Evolutionary conservation across 2,797 vertebrate species (phyloP).

Genomic region (Semaprochilodus insignis): DNA sequence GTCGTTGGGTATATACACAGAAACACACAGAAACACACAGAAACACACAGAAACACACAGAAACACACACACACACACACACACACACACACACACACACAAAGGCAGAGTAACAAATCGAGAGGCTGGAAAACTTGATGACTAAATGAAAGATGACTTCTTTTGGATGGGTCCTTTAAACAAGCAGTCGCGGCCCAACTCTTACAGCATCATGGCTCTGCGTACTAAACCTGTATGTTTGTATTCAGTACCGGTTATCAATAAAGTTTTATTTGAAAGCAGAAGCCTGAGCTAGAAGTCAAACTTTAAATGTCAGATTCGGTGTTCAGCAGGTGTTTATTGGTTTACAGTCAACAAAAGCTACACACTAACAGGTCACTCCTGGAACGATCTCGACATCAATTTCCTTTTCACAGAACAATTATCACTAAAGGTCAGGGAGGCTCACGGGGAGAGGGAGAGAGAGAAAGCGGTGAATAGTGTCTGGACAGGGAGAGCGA

Average conservation of each 20-base stretch:
- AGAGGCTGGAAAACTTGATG: too few species aligned
- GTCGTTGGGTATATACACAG: too few species aligned
- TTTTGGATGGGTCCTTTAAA: too few species aligned
- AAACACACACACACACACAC: too few species aligned
- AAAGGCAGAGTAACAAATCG: too few species aligned
- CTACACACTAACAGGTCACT: conserved; percentile 3
- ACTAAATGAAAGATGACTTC: too few species aligned
- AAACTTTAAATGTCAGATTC: neutral
- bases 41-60: too few species aligned
- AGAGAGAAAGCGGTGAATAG: neutral
- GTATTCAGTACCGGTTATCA: neutral
- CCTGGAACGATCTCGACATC: conserved; percentile 37
- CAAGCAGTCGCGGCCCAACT: too few species aligned
- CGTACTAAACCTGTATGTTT: neutral
- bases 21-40: too few species aligned
- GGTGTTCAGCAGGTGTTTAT: neutral
- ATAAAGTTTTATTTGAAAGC: neutral
- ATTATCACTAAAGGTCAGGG: conserved; percentile 52
- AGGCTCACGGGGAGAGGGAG: conserved; percentile 27
- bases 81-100: too few species aligned
- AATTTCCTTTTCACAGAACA: conserved; percentile 48
- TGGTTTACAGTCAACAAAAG: conserved; percentile 40
- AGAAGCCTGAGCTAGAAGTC: neutral
- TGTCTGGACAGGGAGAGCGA: conserved; percentile 15
- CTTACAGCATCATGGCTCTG: too few species aligned